Percentiles rank a stretch among this genome's conserved stretches.
phyloP scores from a whole-genome alignment of 2,888 invertebrate species.

The Xanthostigma xanthostigma region DNA sequence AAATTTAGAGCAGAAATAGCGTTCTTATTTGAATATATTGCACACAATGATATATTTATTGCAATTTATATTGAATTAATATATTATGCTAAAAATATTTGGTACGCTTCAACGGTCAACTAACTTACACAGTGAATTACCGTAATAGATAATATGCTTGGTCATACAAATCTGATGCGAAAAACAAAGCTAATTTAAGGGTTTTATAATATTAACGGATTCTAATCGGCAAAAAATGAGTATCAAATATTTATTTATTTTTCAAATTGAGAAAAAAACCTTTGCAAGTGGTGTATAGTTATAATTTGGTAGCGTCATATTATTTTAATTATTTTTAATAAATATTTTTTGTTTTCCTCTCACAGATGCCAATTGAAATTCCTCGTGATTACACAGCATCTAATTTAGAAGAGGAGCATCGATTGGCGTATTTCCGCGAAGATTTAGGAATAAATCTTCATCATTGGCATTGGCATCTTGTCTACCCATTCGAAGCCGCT shows the following conservation, averaged over 20 bases:
- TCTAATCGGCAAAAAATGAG: no score
- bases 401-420: conserved; percentile 59
- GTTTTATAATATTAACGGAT: no score
- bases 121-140: no score
- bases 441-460: conserved; percentile 75
- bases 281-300: background rate
- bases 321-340: background rate
- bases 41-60: background rate
- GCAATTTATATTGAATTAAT: no score
- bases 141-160: no score
- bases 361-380: conserved; percentile 49
- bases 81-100: no score
- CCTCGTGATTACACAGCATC: conserved; percentile 63
- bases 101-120: no score
- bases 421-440: conserved; percentile 71
- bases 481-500: conserved; percentile 61
- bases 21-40: background rate
- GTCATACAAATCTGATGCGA: no score
- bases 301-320: background rate
- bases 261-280: no score
- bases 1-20: background rate
- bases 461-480: conserved; percentile 87
- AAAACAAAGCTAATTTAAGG: no score
- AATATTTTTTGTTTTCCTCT: conserved; percentile 2
- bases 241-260: no score